Base-by-base conservation (phyloP, 1,140 invertebrate genomes). In the Drosophila nigrodunni region DNA sequence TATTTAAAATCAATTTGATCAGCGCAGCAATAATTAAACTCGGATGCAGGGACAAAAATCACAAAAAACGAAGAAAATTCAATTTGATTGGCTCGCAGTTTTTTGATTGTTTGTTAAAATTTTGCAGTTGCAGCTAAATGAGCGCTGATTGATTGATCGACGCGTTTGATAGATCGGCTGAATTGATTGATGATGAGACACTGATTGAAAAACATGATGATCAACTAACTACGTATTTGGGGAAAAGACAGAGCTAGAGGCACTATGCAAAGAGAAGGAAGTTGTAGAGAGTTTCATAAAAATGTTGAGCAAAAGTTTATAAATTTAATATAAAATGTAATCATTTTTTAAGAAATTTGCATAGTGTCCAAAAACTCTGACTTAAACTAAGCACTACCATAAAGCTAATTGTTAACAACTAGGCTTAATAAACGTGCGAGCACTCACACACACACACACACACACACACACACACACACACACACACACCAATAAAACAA, bases 121-220 rank as follows among this genome's bases (percentile, higher is more conserved):
- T 64, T 30, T 30, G 25, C 25, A 30, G 35, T 66, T 62, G 64
- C 65, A 59, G 50, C 78, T 81, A 71, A 86, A 86, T 81, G 70
- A 78, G 62, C 47, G 65, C 74, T 88, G 83, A 87, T 87, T 88
- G 72, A 78, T 78, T 75, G 73, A 75, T 75, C 58, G 73, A 64
- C 50, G 59, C 25, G 54, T 4, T 30, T 30, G 25, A 30, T 30
- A 30, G 25, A 59, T 47, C 21, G 43, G 34, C n/a, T 59, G 62
- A 30, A 73, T 78, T 78, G 76, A 78, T 78, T 57, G 82, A 88
- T 57, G 82, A 88, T 88, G 79, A 57, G 72, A 52, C 39, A 55
- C 64, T 76, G 75, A 81, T 83, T 85, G 74, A 80, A 64, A 50
- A 74, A 30, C 25, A 30, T 4, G 21, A 70, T 69, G 82, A 73